These are phyloP conservation scores for Phylloscopus collybita DNA, from an alignment of 2,797 vertebrate genomes.

Conservation along the genomic window DNA sequence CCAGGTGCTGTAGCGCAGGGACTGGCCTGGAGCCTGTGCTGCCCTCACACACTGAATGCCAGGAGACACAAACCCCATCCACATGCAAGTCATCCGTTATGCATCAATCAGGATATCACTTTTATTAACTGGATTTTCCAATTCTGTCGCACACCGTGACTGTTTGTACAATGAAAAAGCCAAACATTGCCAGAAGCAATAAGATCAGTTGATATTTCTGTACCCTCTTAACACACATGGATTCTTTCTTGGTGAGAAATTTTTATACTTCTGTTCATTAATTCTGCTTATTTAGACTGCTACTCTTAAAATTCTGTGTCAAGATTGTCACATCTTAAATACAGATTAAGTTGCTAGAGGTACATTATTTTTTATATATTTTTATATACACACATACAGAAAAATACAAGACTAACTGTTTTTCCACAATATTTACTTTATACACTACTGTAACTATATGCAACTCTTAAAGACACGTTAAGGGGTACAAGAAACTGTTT, in stretches of 20 bases:
- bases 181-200: slow-evolving; percentile 71
- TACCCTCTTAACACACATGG: slow-evolving; percentile 65
- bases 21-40: rapidly evolving
- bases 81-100: not conserved
- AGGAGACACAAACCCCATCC: not conserved
- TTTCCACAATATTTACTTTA: slow-evolving; percentile 93
- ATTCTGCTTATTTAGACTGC: slow-evolving; percentile 70
- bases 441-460: slow-evolving; percentile 94
- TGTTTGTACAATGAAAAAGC: slow-evolving; percentile 74
- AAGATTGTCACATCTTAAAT: slow-evolving; percentile 82
- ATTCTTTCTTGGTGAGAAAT: slow-evolving; percentile 47
- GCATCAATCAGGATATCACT: slow-evolving; percentile 73
- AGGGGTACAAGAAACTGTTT: slow-evolving; percentile 88
- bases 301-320: slow-evolving; percentile 74
- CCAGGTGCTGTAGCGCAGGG: rapidly evolving
- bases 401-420: slow-evolving; percentile 85
- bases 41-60: rapidly evolving
- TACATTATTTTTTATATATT: slow-evolving; percentile 80
- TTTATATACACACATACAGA: slow-evolving; percentile 82
- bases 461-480: slow-evolving; percentile 90
- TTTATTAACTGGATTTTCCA: slow-evolving; percentile 77
- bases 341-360: slow-evolving; percentile 80
- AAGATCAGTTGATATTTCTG: slow-evolving; percentile 67
- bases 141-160: slow-evolving; percentile 71
- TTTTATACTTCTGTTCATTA: slow-evolving; percentile 58